A percentile compares a stretch with the other conserved stretches of the same genome.
These are phyloP conservation scores for Tricholauxania praeusta DNA, from an alignment of 2,888 invertebrate genomes.

Conservation along the genomic window DNA sequence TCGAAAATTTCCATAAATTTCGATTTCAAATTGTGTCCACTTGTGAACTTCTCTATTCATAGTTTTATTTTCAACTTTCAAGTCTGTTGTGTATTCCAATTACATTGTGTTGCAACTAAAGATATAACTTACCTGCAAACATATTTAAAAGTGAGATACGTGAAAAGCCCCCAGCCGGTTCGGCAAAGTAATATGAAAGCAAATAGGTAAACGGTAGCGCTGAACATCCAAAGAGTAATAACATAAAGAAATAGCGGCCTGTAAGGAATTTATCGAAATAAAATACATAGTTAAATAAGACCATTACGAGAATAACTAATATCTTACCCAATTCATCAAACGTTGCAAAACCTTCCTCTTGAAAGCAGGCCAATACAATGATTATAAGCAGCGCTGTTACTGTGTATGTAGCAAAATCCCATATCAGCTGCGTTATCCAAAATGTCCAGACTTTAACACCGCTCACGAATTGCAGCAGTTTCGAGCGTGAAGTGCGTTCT, in stretches of 20 bases:
- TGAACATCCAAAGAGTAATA: constrained; percentile 78
- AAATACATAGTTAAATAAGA: constrained; percentile 5
- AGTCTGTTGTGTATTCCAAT: too few relatives aligned
- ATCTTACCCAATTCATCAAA: constrained; percentile 47
- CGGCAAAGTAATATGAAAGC: constrained; percentile 75
- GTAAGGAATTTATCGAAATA: not conserved
- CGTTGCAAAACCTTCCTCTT: constrained; percentile 70
- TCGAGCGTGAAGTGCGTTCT: constrained; percentile 78
- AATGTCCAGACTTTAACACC: constrained; percentile 76
- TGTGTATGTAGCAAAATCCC: constrained; percentile 72
- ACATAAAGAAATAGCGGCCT: constrained; percentile 72
- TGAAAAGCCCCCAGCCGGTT: constrained; percentile 82
- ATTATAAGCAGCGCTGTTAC: constrained; percentile 73
- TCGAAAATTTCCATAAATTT: not conserved
- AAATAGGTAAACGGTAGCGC: constrained; percentile 81
- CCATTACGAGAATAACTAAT: not conserved
- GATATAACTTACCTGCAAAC: constrained; percentile 73
- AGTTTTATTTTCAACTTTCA: too few relatives aligned
- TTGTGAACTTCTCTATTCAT: too few relatives aligned
- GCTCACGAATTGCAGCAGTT: constrained; percentile 79
- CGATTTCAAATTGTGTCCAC: not conserved
- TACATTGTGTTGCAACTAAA: too few relatives aligned
- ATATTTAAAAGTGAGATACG: constrained; percentile 79
- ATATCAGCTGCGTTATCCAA: constrained; percentile 78
- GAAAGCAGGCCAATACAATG: constrained; percentile 73